Base-by-base conservation (phyloP, 1,140 invertebrate genomes). In the Bombus confusus region DNA sequence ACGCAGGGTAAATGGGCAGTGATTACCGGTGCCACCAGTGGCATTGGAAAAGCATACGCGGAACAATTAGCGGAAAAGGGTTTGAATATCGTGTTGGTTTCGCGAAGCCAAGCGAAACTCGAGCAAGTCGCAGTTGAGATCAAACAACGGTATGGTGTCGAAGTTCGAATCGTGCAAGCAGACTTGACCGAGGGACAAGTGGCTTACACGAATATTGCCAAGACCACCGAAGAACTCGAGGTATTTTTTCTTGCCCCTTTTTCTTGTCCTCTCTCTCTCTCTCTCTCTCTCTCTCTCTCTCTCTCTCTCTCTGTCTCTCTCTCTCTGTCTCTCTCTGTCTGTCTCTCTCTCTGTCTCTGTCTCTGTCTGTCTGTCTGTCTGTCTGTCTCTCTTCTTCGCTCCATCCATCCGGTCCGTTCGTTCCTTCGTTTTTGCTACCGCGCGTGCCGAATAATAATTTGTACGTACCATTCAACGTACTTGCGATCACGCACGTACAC, bases 41-140 rank as follows among this genome's bases (percentile, higher is more conserved):
- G 98, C 15, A 97, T 99, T 91, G 98, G 98, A n/a, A 98, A 98
- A 94, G 98, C 98, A 4, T 99, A 98, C 93, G 97, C 98, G 5
- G 96, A 97, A 93, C 96, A 97, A 90, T 93, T 99, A 80, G 98
- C 98, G 0, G 95, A 96, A 64, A 96, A 96, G 87, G 98, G 98
- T 66, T 95, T 99, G 85, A 97, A 99, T 92, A 95, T 99, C 57
- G 96, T 99, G 52, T 95, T 99, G 75, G 97, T 99, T 78, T 99
- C 98, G 91, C 96, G 99, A 90, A 98, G 97, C 0, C 93, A 97
- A 88, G 94, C 96, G 5, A 99, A 99, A 95, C 95, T 99, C 25
- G 96, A 98, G 86, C 95, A 96, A 57, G 97, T 98, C 25, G 97
- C 98, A 1, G 95, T 96, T 83, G 97, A 99, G 95, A 97, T 99